These are phyloP conservation scores for Smutsia temminckii DNA, from an alignment of 2,797 vertebrate species.

Conservation along the genomic window DNA sequence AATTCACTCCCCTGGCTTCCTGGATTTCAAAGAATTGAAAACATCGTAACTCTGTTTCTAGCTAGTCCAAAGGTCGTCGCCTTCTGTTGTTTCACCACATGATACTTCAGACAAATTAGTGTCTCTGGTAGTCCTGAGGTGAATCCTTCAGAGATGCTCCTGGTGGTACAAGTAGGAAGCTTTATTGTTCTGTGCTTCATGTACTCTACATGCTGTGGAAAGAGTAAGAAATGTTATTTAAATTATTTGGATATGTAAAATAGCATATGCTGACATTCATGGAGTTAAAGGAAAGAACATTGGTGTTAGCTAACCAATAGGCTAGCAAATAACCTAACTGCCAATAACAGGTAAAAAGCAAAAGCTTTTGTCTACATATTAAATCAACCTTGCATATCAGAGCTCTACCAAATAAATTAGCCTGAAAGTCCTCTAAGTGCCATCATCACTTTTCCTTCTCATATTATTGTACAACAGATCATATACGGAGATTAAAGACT, in stretches of 20 bases:
- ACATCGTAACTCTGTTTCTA: constrained; percentile 82
- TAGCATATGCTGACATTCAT: constrained; percentile 9
- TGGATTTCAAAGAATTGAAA: constrained; percentile 82
- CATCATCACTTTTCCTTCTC: constrained; percentile 2
- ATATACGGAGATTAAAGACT: constrained; percentile 1
- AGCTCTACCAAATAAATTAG: constrained; percentile 13
- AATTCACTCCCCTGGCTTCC: constrained; percentile 79
- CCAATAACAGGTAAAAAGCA: constrained; percentile 55
- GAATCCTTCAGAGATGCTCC: constrained; percentile 73
- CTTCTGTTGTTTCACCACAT: constrained; percentile 82
- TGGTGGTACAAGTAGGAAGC: constrained; percentile 48
- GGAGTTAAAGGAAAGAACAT: constrained; percentile 51
- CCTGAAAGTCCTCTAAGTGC: constrained; percentile 45
- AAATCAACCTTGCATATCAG: constrained; percentile 27
- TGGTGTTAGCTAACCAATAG: constrained; percentile 41
- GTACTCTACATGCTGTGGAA: constrained; percentile 80
- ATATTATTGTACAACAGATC: neutral
- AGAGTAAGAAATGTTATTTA: constrained; percentile 70
- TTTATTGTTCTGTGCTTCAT: constrained; percentile 75
- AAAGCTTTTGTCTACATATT: constrained; percentile 58
- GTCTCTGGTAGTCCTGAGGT: constrained; percentile 57
- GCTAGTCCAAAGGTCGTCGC: constrained; percentile 49
- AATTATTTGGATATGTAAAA: constrained; percentile 65
- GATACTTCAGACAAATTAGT: constrained; percentile 64
- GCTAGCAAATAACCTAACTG: neutral